Conservation (phyloP, 2,113 vertebrate species). For the Anolis sagrei region DNA sequence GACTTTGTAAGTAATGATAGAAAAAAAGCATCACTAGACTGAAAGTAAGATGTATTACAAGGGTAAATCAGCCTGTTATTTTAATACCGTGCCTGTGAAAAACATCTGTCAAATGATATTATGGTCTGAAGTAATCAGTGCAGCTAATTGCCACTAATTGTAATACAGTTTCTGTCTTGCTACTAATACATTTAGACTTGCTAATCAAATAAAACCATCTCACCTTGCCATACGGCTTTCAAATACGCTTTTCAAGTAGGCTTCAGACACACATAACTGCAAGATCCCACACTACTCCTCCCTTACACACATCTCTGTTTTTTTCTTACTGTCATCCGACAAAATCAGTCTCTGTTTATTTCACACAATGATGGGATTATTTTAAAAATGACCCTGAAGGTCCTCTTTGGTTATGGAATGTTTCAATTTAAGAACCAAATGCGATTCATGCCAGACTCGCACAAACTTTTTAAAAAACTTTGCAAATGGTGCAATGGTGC, state of each 20-base stretch:
- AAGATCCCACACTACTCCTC: too few relatives aligned
- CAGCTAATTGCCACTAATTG: conserved; percentile 78
- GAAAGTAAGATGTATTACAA: conserved; percentile 41
- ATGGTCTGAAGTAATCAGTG: conserved; percentile 71
- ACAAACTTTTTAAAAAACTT: neutral
- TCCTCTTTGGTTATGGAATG: conserved; percentile 3
- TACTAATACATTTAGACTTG: conserved; percentile 81
- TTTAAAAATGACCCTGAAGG: conserved; percentile 40
- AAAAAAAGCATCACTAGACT: neutral
- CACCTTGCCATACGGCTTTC: conserved; percentile 66
- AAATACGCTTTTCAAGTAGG: conserved; percentile 69
- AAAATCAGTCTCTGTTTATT: conserved; percentile 26
- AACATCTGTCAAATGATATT: conserved; percentile 63
- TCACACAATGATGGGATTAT: conserved; percentile 40
- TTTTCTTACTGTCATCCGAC: conserved; percentile 18
- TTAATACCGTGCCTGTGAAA: conserved; percentile 40
- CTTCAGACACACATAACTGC: neutral
- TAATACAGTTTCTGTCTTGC: conserved; percentile 77
- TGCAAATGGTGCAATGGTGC: neutral
- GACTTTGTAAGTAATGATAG: neutral
- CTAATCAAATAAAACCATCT: conserved; percentile 79
- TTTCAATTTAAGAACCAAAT: conserved; percentile 11
- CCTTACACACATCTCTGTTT: neutral
- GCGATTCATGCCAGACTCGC: neutral
- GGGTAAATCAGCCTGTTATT: conserved; percentile 40